A percentile compares a stretch with the other conserved stretches of the same genome.
phyloP scores from a whole-genome alignment of 2,888 invertebrate species.

The Rotaria sp. region DNA sequence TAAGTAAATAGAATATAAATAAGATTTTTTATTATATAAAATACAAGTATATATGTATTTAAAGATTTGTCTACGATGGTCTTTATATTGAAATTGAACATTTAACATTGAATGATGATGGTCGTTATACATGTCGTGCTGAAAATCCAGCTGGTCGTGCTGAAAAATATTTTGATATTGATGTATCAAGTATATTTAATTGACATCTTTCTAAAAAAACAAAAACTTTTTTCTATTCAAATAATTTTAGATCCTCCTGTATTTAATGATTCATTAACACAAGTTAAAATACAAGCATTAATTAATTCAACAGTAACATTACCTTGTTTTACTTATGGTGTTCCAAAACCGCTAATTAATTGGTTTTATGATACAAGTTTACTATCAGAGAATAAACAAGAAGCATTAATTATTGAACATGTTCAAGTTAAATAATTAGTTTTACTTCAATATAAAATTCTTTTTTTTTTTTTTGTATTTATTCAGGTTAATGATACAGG shows the following conservation, averaged over 20 bases:
- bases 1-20: neutral
- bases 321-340: slow-evolving; percentile 29
- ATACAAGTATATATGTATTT: no score
- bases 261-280: slow-evolving; percentile 19
- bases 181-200: slow-evolving; percentile 54
- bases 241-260: neutral
- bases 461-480: neutral
- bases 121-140: slow-evolving; percentile 63
- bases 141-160: slow-evolving; percentile 65
- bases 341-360: slow-evolving; percentile 43
- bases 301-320: slow-evolving; percentile 1
- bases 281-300: neutral
- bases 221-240: no score
- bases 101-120: slow-evolving; percentile 56
- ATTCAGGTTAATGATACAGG: slow-evolving; percentile 51
- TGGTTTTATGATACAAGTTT: slow-evolving; percentile 43
- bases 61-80: neutral
- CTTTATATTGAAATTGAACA: slow-evolving; percentile 19
- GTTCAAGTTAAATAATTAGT: neutral
- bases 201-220: neutral
- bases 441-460: neutral
- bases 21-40: no score
- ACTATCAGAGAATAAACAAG: neutral
- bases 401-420: neutral
- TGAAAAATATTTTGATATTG: slow-evolving; percentile 60